A percentile compares a stretch with the other conserved stretches of the same genome.
phyloP scores from a whole-genome alignment of 2,797 vertebrate genomes.

The Acipenser ruthenus region DNA sequence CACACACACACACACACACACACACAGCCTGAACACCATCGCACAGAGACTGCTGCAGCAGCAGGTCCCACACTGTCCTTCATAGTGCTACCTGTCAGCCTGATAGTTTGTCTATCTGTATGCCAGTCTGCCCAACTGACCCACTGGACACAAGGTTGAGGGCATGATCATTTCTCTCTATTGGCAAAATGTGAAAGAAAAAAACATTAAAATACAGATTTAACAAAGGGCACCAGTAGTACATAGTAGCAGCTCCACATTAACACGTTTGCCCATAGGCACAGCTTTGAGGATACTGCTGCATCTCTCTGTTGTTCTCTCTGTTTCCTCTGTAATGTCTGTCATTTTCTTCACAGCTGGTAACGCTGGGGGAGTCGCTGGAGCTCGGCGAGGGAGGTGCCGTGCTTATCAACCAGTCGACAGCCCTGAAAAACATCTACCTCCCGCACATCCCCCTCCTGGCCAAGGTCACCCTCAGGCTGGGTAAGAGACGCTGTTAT shows the following conservation, averaged over 20 bases:
- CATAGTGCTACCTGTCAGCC: background rate
- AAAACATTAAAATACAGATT: no score
- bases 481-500: slow-evolving; percentile 55
- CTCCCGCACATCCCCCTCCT: slow-evolving; percentile 70
- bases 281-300: background rate
- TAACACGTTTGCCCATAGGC: no score
- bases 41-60: background rate
- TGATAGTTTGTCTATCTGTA: no score
- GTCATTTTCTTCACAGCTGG: slow-evolving; percentile 51
- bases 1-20: no score
- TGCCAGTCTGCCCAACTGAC: background rate
- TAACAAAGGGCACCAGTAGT: background rate
- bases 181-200: no score
- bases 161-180: no score
- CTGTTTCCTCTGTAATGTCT: background rate
- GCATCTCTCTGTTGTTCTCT: background rate
- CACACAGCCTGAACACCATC: background rate
- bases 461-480: slow-evolving; percentile 64
- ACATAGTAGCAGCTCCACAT: background rate
- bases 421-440: slow-evolving; percentile 71
- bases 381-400: slow-evolving; percentile 39
- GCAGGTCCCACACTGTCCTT: background rate
- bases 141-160: no score
- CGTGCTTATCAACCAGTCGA: slow-evolving; percentile 36
- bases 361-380: slow-evolving; percentile 60